Conservation (phyloP, 2,797 vertebrate genomes). For the Chelon labrosus region DNA sequence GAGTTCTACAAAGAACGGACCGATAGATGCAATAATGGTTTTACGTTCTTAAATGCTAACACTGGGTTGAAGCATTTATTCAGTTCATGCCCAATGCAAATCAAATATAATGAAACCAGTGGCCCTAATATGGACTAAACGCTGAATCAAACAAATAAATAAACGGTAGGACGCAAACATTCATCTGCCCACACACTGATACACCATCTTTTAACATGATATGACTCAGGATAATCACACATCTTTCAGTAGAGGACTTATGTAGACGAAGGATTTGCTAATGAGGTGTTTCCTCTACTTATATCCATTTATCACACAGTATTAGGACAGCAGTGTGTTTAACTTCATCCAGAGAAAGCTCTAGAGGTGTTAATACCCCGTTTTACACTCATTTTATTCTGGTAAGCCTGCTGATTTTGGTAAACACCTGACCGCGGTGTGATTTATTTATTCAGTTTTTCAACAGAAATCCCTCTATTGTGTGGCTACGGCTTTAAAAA, state of each 20-base stretch:
- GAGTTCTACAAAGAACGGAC: slow-evolving; percentile 10
- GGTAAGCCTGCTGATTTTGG: neutral
- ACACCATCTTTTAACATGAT: slow-evolving; percentile 10
- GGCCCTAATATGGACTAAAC: neutral
- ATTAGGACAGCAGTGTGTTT: neutral
- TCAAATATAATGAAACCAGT: neutral
- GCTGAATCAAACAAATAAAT: neutral
- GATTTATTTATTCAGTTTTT: too few relatives aligned
- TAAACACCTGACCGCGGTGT: too few relatives aligned
- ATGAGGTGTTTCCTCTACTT: slow-evolving; percentile 12
- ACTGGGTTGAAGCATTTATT: neutral
- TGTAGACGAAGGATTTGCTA: slow-evolving; percentile 16
- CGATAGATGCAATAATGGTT: neutral
- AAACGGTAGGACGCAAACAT: neutral
- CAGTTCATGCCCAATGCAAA: neutral
- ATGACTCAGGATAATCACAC: slow-evolving; percentile 28
- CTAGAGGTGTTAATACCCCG: neutral
- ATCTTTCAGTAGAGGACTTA: slow-evolving; percentile 24
- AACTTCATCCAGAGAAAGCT: slow-evolving; percentile 3
- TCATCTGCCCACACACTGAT: slow-evolving; percentile 6
- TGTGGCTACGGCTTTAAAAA: neutral
- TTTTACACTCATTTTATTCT: neutral
- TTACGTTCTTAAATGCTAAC: neutral
- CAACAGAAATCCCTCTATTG: neutral
- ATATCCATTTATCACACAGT: slow-evolving; percentile 5